Evolutionary conservation across 1,140 invertebrate genomes (phyloP), one percentile per base, ranked within the genome.

Genomic region (Nasonia giraulti): DNA sequence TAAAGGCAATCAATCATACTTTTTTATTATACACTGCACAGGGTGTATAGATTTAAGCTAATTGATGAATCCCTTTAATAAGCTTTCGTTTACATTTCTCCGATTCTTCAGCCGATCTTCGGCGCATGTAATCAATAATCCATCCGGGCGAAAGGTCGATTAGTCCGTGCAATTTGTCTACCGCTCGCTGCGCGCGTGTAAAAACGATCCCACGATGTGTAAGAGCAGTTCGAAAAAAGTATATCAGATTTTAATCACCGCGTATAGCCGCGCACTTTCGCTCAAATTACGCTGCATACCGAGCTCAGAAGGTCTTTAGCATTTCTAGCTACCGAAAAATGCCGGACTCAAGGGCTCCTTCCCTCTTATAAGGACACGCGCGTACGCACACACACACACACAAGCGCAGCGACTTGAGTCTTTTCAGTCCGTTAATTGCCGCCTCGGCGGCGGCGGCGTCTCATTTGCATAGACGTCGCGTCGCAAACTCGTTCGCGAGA

Each of bases 401-500:
- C 33, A 37, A 3, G 5, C 33, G 5, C 33, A 37, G 33, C 33
- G 5, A 55, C 68, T 44, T 7, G 75, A 47, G 47, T 71, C 79
- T 79, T 62, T 50, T n/a, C 73, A 20, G 11, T 2, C 1, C 40
- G 71, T 85, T 85, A 85, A 85, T 85, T 81, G 83, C 78, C 50
- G 20, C 5, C 77, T 77, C 44, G 55, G 12, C 73, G 14, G 12
- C 37, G 7, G 20, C 68, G 37, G 23, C 17, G 12, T 7, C 62
- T 81, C 79, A 85, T 85, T 85, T 85, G 55, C 84, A 85, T 85
- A 82, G 33, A 27, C 27, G 62, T 81, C n/a, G 68, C 47, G 6
- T 12, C 62, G 14, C 37, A 85, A 81, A 85, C 84, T 81, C 79
- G 79, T 85, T 85, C 80, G 74, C 69, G 69, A 73, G 33, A 37